Conservation (phyloP, 2,113 vertebrate species). For the Pseudopodoces humilis region DNA sequence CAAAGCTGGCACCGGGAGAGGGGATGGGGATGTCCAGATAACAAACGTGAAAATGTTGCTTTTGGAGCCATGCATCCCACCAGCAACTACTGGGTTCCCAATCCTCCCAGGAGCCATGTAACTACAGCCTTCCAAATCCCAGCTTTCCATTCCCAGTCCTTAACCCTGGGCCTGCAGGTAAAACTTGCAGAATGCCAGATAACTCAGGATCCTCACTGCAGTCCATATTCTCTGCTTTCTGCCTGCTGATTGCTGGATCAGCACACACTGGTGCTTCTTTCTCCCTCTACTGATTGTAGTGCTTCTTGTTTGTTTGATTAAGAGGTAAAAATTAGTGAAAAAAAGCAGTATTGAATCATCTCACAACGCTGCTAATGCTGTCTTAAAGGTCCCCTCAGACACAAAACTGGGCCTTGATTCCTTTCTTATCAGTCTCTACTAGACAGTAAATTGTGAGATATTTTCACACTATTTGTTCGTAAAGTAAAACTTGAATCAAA, state of each 20-base stretch:
- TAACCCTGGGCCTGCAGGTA: not conserved
- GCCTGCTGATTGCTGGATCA: not conserved
- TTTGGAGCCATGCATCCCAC: not conserved
- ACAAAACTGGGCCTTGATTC: not conserved
- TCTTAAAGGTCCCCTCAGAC: not conserved
- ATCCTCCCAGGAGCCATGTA: not conserved
- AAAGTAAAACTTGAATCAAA: not conserved
- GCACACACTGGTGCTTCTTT: not conserved
- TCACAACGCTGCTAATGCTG: not conserved
- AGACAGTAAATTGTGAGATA: not conserved
- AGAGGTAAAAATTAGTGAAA: not conserved
- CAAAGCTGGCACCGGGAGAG: not conserved
- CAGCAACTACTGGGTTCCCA: not conserved
- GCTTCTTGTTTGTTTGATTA: not conserved
- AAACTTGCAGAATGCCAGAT: not conserved
- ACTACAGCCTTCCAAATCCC: not conserved
- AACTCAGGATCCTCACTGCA: rapidly evolving
- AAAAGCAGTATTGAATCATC: not conserved
- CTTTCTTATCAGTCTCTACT: not conserved
- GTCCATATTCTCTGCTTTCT: not conserved
- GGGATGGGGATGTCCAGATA: not conserved
- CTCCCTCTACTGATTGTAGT: not conserved
- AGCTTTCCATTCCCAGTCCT: not conserved
- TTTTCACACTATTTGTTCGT: not conserved
- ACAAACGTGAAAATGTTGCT: not conserved